A percentile compares a stretch with the other conserved stretches of the same genome.
Conservation (phyloP, 2,797 vertebrate genomes). For the Cyclura pinguis region DNA sequence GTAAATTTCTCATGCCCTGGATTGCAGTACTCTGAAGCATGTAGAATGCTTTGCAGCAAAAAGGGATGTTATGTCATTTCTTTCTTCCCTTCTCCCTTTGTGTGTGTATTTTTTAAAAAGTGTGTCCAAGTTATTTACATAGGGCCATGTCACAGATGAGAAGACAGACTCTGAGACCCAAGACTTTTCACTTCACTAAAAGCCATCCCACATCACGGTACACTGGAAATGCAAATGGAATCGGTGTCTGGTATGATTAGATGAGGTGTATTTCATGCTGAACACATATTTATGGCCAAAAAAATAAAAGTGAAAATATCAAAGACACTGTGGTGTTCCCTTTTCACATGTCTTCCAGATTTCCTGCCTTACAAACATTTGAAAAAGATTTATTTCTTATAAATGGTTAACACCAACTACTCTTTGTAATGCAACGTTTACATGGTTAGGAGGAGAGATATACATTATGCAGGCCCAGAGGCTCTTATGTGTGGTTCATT, state of each 20-base stretch:
- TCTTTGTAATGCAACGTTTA: background rate
- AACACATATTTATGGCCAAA: slow-evolving; percentile 15
- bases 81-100: background rate
- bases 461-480: background rate
- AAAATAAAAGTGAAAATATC: slow-evolving; percentile 27
- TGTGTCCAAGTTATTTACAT: slow-evolving; percentile 54
- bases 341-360: slow-evolving; percentile 3
- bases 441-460: background rate
- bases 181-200: slow-evolving; percentile 68
- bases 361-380: background rate
- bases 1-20: slow-evolving; percentile 40
- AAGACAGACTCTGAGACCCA: slow-evolving; percentile 61
- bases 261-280: background rate
- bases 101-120: slow-evolving; percentile 50
- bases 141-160: slow-evolving; percentile 68
- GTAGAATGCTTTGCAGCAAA: slow-evolving; percentile 58
- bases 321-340: background rate
- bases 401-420: background rate
- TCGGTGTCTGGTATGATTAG: background rate
- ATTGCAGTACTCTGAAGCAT: slow-evolving; percentile 34
- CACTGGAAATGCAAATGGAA: slow-evolving; percentile 13
- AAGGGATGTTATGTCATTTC: slow-evolving; percentile 53
- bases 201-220: slow-evolving; percentile 65
- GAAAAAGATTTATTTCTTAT: background rate
- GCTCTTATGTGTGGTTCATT: background rate